Evolutionary conservation across 2,888 invertebrate genomes (phyloP).

Genomic region (Eilema depressum): DNA sequence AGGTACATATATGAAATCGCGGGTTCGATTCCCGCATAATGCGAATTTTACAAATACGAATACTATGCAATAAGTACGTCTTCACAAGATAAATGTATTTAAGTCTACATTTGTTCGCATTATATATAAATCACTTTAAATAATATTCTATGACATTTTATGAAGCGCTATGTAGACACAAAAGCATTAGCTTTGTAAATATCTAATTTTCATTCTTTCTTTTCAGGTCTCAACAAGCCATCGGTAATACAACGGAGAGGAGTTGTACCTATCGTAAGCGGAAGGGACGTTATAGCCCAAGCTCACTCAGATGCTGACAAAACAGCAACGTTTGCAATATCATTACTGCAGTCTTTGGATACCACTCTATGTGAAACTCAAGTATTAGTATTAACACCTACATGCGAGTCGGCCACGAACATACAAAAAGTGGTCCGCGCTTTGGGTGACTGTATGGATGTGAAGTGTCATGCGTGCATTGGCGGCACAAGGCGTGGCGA

Average conservation of each 20-base stretch:
- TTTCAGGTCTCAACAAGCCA: slow-evolving; percentile 97
- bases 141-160: no score
- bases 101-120: no score
- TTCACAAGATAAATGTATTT: no score
- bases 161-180: no score
- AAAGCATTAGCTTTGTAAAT: no score
- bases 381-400: slow-evolving; percentile 97
- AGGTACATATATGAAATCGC: no score
- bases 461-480: slow-evolving; percentile 99
- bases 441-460: slow-evolving; percentile 99
- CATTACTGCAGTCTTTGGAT: slow-evolving; percentile 97
- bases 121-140: no score
- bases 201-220: no score
- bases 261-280: slow-evolving; percentile 96
- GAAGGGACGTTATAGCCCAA: no score
- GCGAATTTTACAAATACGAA: no score
- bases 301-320: slow-evolving; percentile 99
- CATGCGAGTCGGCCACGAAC: slow-evolving; percentile 98
- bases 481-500: slow-evolving; percentile 99
- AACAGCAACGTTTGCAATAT: slow-evolving; percentile 99
- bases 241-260: slow-evolving; percentile 99
- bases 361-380: slow-evolving; percentile 97
- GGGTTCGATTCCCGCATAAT: no score
- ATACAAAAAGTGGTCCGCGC: slow-evolving; percentile 99
- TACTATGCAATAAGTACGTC: no score